Conservation (phyloP, 2,888 invertebrate genomes). For the Eulithis testata region DNA sequence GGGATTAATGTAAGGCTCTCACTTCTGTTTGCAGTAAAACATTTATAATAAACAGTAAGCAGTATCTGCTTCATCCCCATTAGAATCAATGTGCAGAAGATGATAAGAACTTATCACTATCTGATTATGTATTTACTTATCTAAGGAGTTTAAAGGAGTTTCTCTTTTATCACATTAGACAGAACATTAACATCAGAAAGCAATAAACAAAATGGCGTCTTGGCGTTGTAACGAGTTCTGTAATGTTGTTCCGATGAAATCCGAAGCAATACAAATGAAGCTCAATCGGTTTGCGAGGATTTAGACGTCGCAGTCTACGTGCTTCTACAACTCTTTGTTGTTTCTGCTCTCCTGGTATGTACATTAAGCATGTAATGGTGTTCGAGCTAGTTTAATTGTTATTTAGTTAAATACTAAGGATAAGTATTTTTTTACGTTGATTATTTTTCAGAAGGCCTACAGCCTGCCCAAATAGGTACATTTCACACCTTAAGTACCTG, state of each 20-base stretch:
- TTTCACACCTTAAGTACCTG: too few species aligned
- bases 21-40: conserved; percentile 2
- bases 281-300: conserved; percentile 27
- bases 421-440: neutral
- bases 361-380: neutral
- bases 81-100: too few species aligned
- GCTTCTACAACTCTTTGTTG: conserved; percentile 4
- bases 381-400: neutral
- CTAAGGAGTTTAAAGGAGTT: neutral
- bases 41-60: neutral
- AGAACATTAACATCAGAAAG: conserved; percentile 17
- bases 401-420: neutral
- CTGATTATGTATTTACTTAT: neutral
- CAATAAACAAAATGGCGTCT: conserved; percentile 17
- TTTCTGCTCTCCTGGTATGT: conserved; percentile 14
- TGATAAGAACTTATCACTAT: too few species aligned
- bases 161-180: conserved; percentile 8
- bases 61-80: too few species aligned
- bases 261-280: conserved; percentile 31
- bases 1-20: conserved; percentile 7
- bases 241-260: conserved; percentile 30
- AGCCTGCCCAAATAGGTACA: too few species aligned
- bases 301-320: conserved; percentile 19
- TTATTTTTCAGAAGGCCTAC: neutral
- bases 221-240: conserved; percentile 16